These are phyloP conservation scores for Arion vulgaris DNA, from an alignment of 1,140 invertebrate species.

Conservation along the genomic window DNA sequence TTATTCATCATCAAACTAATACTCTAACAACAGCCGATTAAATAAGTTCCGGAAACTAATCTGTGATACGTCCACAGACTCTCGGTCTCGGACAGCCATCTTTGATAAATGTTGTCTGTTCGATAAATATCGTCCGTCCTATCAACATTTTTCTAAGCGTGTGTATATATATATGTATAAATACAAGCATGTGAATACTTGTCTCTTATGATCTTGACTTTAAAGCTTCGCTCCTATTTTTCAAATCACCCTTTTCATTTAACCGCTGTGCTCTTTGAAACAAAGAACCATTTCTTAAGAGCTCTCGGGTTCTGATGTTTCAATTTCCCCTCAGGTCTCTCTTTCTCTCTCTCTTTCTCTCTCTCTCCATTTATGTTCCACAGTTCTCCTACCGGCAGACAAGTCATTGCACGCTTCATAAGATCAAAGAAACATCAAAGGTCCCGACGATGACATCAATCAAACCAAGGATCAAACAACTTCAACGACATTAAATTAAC, in stretches of 20 bases:
- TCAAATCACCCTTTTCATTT: background rate
- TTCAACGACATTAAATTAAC: background rate
- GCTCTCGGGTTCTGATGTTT: background rate
- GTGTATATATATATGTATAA: too few species aligned
- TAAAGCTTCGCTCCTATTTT: background rate
- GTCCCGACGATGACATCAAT: constrained; percentile 5
- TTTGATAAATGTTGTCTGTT: too few species aligned
- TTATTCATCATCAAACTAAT: too few species aligned
- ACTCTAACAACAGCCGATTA: too few species aligned
- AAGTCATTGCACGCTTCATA: background rate
- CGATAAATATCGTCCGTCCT: too few species aligned
- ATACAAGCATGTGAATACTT: too few species aligned
- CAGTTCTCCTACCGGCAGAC: background rate
- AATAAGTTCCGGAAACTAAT: too few species aligned
- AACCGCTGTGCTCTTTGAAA: background rate
- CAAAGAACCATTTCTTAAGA: background rate
- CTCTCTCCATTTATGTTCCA: background rate
- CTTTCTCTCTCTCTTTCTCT: background rate
- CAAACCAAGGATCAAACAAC: constrained; percentile 15
- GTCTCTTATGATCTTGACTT: background rate
- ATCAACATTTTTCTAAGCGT: too few species aligned
- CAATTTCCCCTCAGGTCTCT: background rate
- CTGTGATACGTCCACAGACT: too few species aligned
- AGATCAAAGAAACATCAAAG: constrained; percentile 26
- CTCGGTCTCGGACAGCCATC: too few species aligned